A percentile compares a stretch with the other conserved stretches of the same genome.
These are phyloP conservation scores for Ailuropoda melanoleuca DNA, from an alignment of 2,113 vertebrate genomes.

Conservation along the genomic window DNA sequence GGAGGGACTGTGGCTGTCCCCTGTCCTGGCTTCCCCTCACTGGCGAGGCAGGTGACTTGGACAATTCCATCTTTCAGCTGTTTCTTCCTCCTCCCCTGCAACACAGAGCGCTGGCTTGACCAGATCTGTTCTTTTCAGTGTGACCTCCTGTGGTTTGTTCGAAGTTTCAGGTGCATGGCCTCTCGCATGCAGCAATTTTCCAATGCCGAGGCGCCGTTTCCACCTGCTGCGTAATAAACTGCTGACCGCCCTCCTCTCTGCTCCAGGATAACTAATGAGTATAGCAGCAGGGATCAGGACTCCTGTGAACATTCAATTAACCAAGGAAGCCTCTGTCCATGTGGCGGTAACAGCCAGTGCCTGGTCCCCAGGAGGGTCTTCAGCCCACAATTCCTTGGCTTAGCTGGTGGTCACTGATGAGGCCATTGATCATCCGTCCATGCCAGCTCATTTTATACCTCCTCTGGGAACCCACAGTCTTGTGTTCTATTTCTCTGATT, in stretches of 20 bases:
- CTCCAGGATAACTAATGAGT: slow-evolving; percentile 27
- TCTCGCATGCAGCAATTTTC: background rate
- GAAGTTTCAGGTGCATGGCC: background rate
- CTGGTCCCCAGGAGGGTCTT: background rate
- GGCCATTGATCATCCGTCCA: background rate
- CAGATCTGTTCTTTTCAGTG: background rate
- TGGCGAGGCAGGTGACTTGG: rapidly evolving
- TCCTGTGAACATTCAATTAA: slow-evolving; percentile 57
- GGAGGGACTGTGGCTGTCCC: background rate
- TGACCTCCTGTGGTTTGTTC: too few species aligned
- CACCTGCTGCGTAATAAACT: background rate
- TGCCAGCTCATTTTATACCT: slow-evolving; percentile 16
- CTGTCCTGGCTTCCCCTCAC: rapidly evolving
- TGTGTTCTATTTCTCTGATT: background rate
- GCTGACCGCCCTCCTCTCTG: background rate
- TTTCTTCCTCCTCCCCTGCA: background rate
- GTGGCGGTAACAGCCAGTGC: slow-evolving; percentile 41
- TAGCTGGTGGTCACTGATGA: background rate
- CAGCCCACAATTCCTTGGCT: background rate
- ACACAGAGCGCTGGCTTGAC: background rate
- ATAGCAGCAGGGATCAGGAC: slow-evolving; percentile 12
- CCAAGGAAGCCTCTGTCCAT: slow-evolving; percentile 37
- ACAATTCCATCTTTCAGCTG: background rate
- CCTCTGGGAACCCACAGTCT: background rate
- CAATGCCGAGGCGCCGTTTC: background rate